phyloP scores from a whole-genome alignment of 2,113 vertebrate species.

The Oreochromis tanganicae region DNA sequence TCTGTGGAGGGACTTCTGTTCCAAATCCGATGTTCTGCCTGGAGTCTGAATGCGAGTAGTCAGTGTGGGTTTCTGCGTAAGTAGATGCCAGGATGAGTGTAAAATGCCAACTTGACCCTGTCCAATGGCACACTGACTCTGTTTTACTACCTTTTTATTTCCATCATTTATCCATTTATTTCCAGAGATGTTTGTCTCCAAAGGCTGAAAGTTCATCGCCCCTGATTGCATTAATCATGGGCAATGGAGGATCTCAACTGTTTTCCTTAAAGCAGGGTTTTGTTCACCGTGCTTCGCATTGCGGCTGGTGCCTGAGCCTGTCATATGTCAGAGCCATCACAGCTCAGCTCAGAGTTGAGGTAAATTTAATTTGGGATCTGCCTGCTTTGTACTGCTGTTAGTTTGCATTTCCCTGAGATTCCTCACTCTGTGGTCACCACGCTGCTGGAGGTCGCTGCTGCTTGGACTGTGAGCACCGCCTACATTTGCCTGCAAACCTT shows the following conservation, averaged over 20 bases:
- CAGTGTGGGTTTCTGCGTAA: no score
- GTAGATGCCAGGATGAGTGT: neutral
- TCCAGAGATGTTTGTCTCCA: neutral
- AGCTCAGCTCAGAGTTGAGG: rapidly evolving
- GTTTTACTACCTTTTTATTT: neutral
- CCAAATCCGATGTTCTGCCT: no score
- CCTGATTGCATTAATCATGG: no score
- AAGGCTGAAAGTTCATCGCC: neutral
- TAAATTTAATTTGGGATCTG: neutral
- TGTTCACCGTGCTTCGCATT: neutral
- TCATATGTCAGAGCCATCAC: rapidly evolving
- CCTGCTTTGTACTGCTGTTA: rapidly evolving
- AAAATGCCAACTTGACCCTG: neutral
- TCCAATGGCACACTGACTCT: rapidly evolving
- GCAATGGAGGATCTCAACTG: neutral
- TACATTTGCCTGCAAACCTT: neutral
- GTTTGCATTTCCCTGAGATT: neutral
- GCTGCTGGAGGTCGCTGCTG: neutral
- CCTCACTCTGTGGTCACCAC: neutral
- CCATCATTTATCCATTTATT: neutral
- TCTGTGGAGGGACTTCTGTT: neutral
- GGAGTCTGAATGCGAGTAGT: no score
- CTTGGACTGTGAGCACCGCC: neutral
- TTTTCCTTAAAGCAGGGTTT: neutral
- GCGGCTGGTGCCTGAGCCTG: rapidly evolving